Evolutionary conservation across 2,888 invertebrate species (phyloP), one percentile per base, ranked within the genome.

Genomic region (Entomobrya proxima): DNA sequence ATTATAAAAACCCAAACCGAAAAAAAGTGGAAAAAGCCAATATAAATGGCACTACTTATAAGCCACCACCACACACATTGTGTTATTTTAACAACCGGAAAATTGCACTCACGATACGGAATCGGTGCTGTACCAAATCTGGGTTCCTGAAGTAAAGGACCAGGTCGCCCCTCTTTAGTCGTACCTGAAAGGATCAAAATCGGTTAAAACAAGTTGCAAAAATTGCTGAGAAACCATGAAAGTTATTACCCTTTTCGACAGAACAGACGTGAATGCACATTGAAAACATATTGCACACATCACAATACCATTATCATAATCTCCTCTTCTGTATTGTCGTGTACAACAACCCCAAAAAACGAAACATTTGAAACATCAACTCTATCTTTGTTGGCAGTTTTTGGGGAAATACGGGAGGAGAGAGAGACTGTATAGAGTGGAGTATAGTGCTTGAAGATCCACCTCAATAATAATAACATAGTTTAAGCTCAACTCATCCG

Each of bases 51-150:
- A 35, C 24, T 69, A 50, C 30, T 47, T 13, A 18, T 74, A 27
- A 47, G 47, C 44, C n/a, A 47, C 69, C 40, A 47, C 69, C 52
- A 58, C 76, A 64, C 81, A 27, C 40, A 18, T 58, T 52, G 50
- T 50, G 74, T 74, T 74, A 74, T 52, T 74, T 11, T 55, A 86
- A 86, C 85, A 86, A 81, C 85, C 85, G 81, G 85, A 81, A 86
- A 86, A 86, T 64, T 86, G 67, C 85, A 86, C 85, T 86, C 85
- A 86, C 85, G 85, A 93, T 96, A 97, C 88, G 96, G 96, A 92
- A 96, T 96, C 89, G 96, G 96, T 91, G 96, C 94, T 88, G 96
- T 96, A 89, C 96, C 96, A 92, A 96, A 96, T 92, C 96, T 95
- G 88, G 97, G 97, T 91, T 97, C 97, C 92, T 96, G 96, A 83